These are phyloP conservation scores for Silvanus unidentatus DNA, from an alignment of 2,888 invertebrate genomes.

Conservation along the genomic window DNA sequence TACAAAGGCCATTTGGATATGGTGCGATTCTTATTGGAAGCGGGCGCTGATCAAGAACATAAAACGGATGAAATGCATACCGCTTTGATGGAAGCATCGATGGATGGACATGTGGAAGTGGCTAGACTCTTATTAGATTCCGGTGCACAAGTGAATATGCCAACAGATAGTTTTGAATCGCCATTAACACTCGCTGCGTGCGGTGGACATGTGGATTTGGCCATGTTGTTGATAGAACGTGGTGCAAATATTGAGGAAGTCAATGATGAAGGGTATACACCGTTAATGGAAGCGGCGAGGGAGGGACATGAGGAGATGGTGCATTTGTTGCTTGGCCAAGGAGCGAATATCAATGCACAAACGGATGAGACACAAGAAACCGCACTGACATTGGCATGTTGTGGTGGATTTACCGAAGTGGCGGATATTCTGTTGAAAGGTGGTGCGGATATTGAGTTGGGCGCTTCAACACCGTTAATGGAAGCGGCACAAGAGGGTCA, in stretches of 20 bases:
- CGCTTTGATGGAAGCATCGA: constrained; percentile 98
- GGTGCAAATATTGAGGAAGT: constrained; percentile 99
- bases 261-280: constrained; percentile 99
- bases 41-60: constrained; percentile 95
- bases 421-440: constrained; percentile 93
- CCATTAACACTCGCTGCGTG: constrained; percentile 97
- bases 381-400: constrained; percentile 87
- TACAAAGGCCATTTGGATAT: constrained; percentile 96
- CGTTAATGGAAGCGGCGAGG: constrained; percentile 97
- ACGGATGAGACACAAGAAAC: constrained; percentile 99
- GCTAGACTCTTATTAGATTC: constrained; percentile 90
- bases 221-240: constrained; percentile 88
- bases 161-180: constrained; percentile 98
- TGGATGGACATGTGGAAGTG: constrained; percentile 99
- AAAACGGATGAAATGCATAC: constrained; percentile 99
- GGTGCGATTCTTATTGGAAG: constrained; percentile 92
- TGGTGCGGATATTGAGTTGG: constrained; percentile 90
- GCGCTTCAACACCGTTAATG: constrained; percentile 95
- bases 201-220: constrained; percentile 96
- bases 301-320: constrained; percentile 99
- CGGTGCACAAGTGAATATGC: constrained; percentile 99
- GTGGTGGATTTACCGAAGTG: constrained; percentile 91
- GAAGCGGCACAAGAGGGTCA: constrained; percentile 95
- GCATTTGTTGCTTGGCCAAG: constrained; percentile 78
- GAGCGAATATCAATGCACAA: constrained; percentile 93